Conservation (phyloP, 2,113 vertebrate genomes). For the Mesitornis unicolor region DNA sequence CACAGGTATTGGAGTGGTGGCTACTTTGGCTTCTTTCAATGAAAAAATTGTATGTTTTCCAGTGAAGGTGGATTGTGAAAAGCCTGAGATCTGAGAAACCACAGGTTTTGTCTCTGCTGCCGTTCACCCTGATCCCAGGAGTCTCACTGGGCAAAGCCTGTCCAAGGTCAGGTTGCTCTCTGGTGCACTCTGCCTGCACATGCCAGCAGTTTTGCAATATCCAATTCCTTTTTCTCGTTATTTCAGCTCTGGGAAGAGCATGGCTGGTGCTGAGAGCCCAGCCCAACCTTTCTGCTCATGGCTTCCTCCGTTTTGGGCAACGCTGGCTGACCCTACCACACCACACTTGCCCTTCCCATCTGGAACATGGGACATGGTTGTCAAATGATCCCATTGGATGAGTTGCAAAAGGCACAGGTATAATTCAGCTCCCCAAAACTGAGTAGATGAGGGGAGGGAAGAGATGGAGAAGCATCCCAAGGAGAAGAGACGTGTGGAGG, state of each 20-base stretch:
- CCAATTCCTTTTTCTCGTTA: not conserved
- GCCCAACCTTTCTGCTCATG: not conserved
- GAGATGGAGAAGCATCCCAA: not conserved
- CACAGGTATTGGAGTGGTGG: accelerated
- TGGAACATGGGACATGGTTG: not conserved
- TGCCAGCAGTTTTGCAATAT: not conserved
- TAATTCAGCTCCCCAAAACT: not conserved
- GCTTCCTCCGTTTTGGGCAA: accelerated
- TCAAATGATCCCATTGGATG: not conserved
- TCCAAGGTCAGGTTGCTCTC: not conserved
- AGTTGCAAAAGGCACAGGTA: not conserved
- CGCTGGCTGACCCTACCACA: not conserved
- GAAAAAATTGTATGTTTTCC: not conserved
- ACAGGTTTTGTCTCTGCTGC: accelerated
- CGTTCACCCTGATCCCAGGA: accelerated
- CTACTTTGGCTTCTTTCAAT: not conserved
- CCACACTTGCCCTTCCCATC: accelerated
- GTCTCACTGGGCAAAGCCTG: not conserved
- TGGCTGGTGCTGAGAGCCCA: accelerated
- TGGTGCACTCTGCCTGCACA: accelerated
- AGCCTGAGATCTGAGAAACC: not conserved
- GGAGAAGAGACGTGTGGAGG: not conserved
- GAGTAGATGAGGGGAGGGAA: not conserved
- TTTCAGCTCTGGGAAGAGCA: not conserved
- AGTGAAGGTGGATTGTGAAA: not conserved